Conservation (phyloP, 2,797 vertebrate species). For the Phyllotis vaccarum region DNA sequence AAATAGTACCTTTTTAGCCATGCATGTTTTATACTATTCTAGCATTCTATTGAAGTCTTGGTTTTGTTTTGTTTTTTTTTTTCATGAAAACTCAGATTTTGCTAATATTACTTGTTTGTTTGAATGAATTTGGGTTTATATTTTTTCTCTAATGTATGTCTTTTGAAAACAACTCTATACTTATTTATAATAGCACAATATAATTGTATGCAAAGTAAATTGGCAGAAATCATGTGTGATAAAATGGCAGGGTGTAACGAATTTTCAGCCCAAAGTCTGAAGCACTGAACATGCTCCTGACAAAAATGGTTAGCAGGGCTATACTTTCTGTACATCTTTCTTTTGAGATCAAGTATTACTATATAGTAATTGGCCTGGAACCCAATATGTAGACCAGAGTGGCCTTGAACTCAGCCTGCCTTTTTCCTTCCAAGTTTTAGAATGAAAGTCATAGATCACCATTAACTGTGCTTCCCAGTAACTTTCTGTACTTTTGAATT, state of each 20-base stretch:
- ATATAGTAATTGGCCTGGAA: neutral
- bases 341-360: neutral
- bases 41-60: neutral
- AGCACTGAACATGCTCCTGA: neutral
- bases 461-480: neutral
- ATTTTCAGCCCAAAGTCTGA: neutral
- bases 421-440: neutral
- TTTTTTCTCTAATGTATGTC: slow-evolving; percentile 5
- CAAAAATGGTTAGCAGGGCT: neutral
- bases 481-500: neutral
- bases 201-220: slow-evolving; percentile 9
- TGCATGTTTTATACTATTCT: neutral
- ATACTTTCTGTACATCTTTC: neutral
- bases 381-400: neutral
- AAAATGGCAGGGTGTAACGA: neutral
- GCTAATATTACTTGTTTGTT: neutral
- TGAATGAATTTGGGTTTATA: neutral
- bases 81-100: neutral
- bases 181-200: slow-evolving; percentile 25
- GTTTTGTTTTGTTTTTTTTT: neutral
- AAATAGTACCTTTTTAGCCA: neutral
- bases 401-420: neutral
- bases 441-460: neutral
- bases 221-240: neutral
- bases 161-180: slow-evolving; percentile 25